These are phyloP conservation scores for Neosilurus hyrtlii DNA, from an alignment of 2,797 vertebrate species.

Conservation along the genomic window DNA sequence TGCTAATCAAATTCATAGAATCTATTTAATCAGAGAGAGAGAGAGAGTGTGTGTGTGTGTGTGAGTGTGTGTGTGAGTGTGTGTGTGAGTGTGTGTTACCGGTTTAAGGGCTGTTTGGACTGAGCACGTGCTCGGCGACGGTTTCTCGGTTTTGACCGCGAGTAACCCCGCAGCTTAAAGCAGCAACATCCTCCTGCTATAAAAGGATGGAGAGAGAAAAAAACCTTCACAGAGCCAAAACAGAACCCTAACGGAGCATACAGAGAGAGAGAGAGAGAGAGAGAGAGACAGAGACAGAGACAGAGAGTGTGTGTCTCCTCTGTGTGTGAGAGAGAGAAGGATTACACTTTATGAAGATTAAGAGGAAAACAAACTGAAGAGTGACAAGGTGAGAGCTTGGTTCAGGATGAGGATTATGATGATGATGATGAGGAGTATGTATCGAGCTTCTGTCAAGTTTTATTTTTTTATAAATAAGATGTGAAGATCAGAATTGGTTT, in stretches of 20 bases:
- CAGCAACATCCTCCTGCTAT: conserved; percentile 63
- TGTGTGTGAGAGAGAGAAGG: conserved; percentile 6
- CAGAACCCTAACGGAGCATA: conserved; percentile 33
- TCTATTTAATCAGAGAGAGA: background rate
- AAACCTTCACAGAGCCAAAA: conserved; percentile 39
- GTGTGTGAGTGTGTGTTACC: conserved; percentile 47
- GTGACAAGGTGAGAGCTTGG: background rate
- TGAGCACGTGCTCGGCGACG: conserved; percentile 71
- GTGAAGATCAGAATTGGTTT: too few species aligned
- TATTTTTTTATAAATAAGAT: too few species aligned
- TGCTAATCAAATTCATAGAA: too few species aligned
- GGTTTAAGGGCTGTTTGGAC: conserved; percentile 77
- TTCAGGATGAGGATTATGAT: background rate
- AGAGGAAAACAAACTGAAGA: background rate
- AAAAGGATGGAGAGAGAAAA: conserved; percentile 67
- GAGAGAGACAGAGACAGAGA: background rate
- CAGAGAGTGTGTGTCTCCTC: background rate
- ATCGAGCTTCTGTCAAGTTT: background rate
- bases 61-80: background rate
- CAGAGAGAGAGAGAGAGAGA: background rate
- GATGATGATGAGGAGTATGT: background rate
- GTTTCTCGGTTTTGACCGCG: conserved; percentile 67
- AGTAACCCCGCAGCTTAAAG: conserved; percentile 72
- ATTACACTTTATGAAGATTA: background rate
- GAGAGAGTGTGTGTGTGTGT: background rate